These are phyloP conservation scores for Camponotus vicinus DNA, from an alignment of 1,140 invertebrate genomes.

Conservation along the genomic window DNA sequence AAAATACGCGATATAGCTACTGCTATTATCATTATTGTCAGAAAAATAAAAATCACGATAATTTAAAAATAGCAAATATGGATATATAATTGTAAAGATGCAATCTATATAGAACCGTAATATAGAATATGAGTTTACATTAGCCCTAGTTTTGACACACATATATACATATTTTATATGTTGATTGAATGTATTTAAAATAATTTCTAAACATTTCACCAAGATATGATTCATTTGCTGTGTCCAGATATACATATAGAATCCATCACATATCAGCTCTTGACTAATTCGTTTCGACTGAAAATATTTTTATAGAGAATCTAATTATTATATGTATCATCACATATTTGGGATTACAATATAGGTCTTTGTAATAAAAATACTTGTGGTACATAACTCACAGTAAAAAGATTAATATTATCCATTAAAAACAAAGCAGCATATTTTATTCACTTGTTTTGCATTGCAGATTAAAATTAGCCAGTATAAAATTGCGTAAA, in stretches of 20 bases:
- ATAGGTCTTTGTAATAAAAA: not conserved
- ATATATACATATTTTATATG: not conserved
- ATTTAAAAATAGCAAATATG: not conserved
- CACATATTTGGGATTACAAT: not conserved
- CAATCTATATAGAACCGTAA: not conserved
- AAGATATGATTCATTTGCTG: not conserved
- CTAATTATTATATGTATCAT: too few species aligned
- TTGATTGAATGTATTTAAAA: not conserved
- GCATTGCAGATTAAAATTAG: conserved; percentile 34
- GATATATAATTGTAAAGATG: not conserved
- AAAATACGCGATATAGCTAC: not conserved
- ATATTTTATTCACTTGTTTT: conserved; percentile 39
- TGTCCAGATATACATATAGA: not conserved
- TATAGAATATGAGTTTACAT: not conserved
- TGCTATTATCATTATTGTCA: not conserved
- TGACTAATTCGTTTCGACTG: conserved; percentile 16
- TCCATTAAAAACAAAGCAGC: not conserved
- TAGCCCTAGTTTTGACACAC: not conserved
- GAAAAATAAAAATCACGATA: not conserved
- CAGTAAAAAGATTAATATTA: not conserved
- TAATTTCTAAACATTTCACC: not conserved
- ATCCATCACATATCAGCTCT: not conserved
- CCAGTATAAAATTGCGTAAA: conserved; percentile 87
- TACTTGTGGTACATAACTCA: not conserved
- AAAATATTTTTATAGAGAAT: conserved; percentile 16